Conservation (phyloP, 2,888 invertebrate genomes). For the Patella pellucida region DNA sequence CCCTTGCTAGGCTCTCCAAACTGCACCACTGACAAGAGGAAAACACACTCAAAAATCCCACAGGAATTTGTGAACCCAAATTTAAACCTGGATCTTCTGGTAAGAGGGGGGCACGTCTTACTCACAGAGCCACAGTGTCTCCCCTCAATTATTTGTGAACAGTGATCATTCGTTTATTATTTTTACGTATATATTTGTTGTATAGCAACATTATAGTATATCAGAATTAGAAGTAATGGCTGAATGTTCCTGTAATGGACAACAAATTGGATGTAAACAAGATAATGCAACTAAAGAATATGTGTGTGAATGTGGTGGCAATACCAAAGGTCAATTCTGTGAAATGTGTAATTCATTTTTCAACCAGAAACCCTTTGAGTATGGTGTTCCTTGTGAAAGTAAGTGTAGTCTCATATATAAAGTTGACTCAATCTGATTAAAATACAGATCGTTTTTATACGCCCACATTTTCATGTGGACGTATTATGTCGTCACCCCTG, state of each 20-base stretch:
- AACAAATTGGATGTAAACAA: slow-evolving; percentile 42
- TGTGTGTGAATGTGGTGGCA: slow-evolving; percentile 58
- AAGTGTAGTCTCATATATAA: slow-evolving; percentile 3
- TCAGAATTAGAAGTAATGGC: slow-evolving; percentile 49
- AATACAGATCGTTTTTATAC: too few species aligned
- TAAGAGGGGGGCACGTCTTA: too few species aligned
- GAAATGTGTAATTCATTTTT: slow-evolving; percentile 49
- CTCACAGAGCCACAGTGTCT: too few species aligned
- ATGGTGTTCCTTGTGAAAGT: slow-evolving; percentile 50
- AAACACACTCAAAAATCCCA: too few species aligned
- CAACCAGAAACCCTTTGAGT: slow-evolving; percentile 49
- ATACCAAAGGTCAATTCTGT: slow-evolving; percentile 51
- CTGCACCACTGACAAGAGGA: too few species aligned
- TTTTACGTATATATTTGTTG: slow-evolving; percentile 8
- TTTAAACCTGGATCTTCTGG: too few species aligned
- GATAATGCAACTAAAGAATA: slow-evolving; percentile 41
- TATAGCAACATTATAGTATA: slow-evolving; percentile 59
- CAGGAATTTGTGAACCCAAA: too few species aligned
- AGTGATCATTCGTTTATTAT: not conserved
- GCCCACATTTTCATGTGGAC: too few species aligned
- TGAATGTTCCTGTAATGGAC: slow-evolving; percentile 57
- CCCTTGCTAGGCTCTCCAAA: too few species aligned
- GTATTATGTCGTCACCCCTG: too few species aligned
- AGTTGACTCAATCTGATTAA: too few species aligned
- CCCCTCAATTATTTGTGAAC: too few species aligned